Percentiles rank a stretch among this genome's conserved stretches.
Evolutionary conservation across 1,140 invertebrate species (phyloP).

Genomic region (Micrasema minimum): DNA sequence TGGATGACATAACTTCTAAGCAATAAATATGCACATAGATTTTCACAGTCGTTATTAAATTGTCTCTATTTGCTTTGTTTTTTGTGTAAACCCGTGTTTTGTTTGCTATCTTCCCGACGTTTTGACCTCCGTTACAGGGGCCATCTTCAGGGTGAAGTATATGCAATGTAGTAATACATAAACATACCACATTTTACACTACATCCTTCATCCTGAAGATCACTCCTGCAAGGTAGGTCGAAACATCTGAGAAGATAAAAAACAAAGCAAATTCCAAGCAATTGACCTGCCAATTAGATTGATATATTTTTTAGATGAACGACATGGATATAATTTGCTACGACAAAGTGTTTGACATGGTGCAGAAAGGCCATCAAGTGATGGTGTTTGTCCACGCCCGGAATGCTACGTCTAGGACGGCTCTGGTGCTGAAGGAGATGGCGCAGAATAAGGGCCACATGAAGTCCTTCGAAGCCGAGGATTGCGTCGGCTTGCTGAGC

Average conservation of each 20-base stretch:
- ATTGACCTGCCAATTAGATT: no score
- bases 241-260: not conserved
- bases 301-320: constrained; percentile 68
- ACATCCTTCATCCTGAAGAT: not conserved
- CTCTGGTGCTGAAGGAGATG: constrained; percentile 80
- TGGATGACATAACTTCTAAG: no score
- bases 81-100: no score
- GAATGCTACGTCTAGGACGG: constrained; percentile 93
- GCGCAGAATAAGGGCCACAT: constrained; percentile 79
- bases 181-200: no score
- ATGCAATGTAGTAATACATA: no score
- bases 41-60: no score
- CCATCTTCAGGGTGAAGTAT: no score
- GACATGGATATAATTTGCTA: constrained; percentile 96
- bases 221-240: not conserved
- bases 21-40: no score
- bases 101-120: no score
- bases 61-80: no score
- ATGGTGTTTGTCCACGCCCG: constrained; percentile 99
- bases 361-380: constrained; percentile 92
- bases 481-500: constrained; percentile 69
- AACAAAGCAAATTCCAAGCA: no score
- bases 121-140: no score
- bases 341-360: constrained; percentile 89
- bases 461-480: constrained; percentile 75